Conservation (phyloP, 35 echinoderm and acorn worm genomes). For the Ptychodera flava region DNA sequence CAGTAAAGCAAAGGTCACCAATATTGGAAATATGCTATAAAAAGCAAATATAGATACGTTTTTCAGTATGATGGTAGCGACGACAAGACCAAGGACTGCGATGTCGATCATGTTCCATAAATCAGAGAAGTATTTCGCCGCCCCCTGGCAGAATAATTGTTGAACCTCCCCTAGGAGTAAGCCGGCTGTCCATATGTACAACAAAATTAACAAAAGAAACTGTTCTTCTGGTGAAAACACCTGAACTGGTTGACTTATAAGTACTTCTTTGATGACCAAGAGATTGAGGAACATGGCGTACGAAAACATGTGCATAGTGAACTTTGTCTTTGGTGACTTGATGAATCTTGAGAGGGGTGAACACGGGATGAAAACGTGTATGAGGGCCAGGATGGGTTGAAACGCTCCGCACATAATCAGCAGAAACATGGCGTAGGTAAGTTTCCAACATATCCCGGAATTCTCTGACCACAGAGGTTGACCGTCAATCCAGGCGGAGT, state of each 20-base stretch:
- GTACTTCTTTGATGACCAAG: not conserved
- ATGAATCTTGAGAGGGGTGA: not conserved
- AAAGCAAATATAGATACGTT: not conserved
- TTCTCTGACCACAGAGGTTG: not conserved
- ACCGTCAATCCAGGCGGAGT: not conserved
- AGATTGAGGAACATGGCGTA: not conserved
- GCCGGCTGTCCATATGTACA: not conserved
- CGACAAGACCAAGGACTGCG: not conserved
- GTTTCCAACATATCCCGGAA: not conserved
- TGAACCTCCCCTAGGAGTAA: not conserved
- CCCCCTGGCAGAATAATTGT: not conserved
- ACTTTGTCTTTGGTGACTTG: not conserved
- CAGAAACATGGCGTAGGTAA: not conserved
- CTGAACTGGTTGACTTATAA: not conserved
- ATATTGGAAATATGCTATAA: not conserved
- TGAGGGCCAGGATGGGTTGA: not conserved
- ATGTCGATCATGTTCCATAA: not conserved
- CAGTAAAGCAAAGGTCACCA: not conserved
- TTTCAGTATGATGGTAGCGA: not conserved
- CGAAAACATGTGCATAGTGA: not conserved
- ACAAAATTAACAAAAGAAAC: not conserved
- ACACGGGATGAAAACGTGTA: not conserved
- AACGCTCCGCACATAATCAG: not conserved
- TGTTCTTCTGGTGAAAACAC: not conserved
- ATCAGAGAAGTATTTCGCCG: not conserved